A percentile compares a stretch with the other conserved stretches of the same genome.
Conservation (phyloP, 1,140 invertebrate genomes). For the Listronotus oregonensis region DNA sequence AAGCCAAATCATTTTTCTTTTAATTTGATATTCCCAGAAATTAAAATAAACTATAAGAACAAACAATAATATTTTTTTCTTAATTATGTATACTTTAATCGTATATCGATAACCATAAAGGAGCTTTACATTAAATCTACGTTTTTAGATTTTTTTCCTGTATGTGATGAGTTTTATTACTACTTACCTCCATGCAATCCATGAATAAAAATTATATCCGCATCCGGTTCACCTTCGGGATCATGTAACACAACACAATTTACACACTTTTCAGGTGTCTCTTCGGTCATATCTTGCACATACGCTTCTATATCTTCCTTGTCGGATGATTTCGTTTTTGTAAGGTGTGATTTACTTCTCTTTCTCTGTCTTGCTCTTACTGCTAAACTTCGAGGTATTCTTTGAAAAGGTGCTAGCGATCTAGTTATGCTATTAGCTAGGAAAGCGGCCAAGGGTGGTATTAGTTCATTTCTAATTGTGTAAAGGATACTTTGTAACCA, state of each 20-base stretch:
- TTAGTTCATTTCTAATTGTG: constrained; percentile 51
- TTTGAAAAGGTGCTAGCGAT: constrained; percentile 59
- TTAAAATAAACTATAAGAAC: no score
- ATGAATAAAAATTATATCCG: constrained; percentile 65
- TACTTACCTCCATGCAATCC: constrained; percentile 60
- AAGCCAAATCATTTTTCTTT: no score
- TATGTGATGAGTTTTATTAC: not conserved
- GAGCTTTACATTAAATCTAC: no score
- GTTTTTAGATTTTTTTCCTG: no score
- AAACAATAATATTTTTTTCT: no score
- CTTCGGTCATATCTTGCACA: not conserved
- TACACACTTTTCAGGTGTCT: constrained; percentile 40
- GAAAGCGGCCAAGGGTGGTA: constrained; percentile 58
- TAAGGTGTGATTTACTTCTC: not conserved
- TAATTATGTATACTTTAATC: no score
- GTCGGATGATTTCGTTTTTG: not conserved
- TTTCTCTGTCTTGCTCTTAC: constrained; percentile 9
- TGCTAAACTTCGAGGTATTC: constrained; percentile 29
- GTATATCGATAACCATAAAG: no score
- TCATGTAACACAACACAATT: constrained; percentile 30
- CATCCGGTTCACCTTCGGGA: constrained; percentile 52
- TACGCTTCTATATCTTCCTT: not conserved
- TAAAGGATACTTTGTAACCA: constrained; percentile 49
- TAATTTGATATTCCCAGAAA: no score
- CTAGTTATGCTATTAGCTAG: constrained; percentile 59